Base-by-base conservation (phyloP, 2,888 invertebrate species). In the Apocheima hispidaria region DNA sequence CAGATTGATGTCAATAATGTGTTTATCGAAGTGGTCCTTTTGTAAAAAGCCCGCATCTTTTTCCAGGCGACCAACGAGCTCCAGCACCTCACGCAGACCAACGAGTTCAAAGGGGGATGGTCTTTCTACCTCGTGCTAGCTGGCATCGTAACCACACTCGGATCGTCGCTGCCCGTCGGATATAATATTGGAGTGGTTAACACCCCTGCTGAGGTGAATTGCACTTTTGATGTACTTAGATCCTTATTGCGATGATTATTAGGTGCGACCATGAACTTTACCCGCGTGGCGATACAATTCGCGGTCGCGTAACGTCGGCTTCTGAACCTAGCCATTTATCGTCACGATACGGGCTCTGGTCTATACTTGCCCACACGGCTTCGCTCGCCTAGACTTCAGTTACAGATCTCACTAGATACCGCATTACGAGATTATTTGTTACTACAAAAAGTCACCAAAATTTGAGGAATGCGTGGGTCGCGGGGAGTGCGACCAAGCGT, bases 141-240 rank as follows among this genome's bases (percentile, higher is more conserved):
- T 21, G 96, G 96, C 12, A 82, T 95, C 54, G 94, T 95, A 3
- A 95, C 96, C 36, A 96, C 96, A 1, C 78, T 97, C 16, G 98
- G 98, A 4, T 95, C 95, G 1, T 96, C 97, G 2, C 85, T 97
- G 48, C 96, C 97, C 4, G 96, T 97, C 48, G 98, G 98, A 35
- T 98, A 95, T 84, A 96, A 96, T 78, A 96, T 97, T 60, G 98
- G 98, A 44, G 97, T 97, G 18, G 94, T 98, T 68, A 98, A 98
- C 84, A 95, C 96, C 21, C 97, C 97, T 1, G 95, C 96, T 49
- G 88, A 93, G 76, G 97, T 97, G 87, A 93, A 94, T 89, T 43
- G 1, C 1, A 2, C 7, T 35, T 18, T 28, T 28, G 9, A 26
- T 12, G 20, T 38, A 30, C 12, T 9, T 6, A 38, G 16, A 3